phyloP scores from a whole-genome alignment of 1,140 invertebrate species.

The Pomacea maculata region DNA sequence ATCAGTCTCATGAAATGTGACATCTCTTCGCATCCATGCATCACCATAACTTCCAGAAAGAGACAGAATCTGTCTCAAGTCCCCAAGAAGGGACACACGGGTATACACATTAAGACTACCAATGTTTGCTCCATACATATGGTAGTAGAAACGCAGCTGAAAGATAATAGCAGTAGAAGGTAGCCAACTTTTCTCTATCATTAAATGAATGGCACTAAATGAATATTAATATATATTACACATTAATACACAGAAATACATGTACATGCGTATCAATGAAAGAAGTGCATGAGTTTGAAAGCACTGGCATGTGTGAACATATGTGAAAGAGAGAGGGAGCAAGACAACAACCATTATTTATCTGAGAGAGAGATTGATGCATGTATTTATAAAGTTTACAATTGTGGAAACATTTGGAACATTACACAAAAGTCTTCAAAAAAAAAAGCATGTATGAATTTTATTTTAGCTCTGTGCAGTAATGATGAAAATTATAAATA shows the following conservation, averaged over 20 bases:
- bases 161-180: constrained; percentile 5
- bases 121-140: constrained; percentile 63
- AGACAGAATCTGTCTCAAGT: constrained; percentile 41
- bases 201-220: background rate
- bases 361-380: too few relatives aligned
- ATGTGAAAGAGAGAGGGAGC: too few relatives aligned
- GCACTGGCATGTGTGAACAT: too few relatives aligned
- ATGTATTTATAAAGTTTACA: too few relatives aligned
- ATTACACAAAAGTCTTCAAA: too few relatives aligned
- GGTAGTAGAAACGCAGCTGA: constrained; percentile 60
- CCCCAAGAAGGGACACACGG: constrained; percentile 37
- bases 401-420: too few relatives aligned
- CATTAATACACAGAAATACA: background rate
- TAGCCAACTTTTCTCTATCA: background rate
- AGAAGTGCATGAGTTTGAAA: background rate
- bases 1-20: constrained; percentile 41
- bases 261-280: background rate
- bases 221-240: background rate
- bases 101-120: constrained; percentile 60
- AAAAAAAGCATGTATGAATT: too few relatives aligned
- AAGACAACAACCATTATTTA: too few relatives aligned
- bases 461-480: too few relatives aligned
- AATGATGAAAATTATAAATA: too few relatives aligned
- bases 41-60: constrained; percentile 53
- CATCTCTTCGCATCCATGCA: constrained; percentile 51